phyloP scores from a whole-genome alignment of 2,113 vertebrate species.

The Mungos mungo region DNA sequence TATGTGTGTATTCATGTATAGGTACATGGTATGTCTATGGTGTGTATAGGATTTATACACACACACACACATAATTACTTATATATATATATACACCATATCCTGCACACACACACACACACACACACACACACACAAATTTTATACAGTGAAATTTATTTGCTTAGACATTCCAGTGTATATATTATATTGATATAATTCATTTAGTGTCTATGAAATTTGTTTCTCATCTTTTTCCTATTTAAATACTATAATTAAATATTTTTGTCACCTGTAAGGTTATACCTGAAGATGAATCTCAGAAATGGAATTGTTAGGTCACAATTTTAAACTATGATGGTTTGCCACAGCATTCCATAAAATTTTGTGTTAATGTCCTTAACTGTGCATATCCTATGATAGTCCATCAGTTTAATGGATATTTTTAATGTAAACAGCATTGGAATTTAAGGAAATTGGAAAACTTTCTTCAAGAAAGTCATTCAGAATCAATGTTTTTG shows the following conservation, averaged over 20 bases:
- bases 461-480: neutral
- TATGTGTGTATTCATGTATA: neutral
- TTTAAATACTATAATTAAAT: neutral
- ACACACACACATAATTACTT: neutral
- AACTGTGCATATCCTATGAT: neutral
- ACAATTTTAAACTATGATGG: neutral
- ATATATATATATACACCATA: neutral
- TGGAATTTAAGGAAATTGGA: neutral
- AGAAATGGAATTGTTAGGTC: neutral
- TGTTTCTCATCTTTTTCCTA: neutral
- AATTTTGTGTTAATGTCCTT: neutral
- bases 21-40: neutral
- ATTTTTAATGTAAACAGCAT: neutral
- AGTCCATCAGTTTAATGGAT: neutral
- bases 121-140: neutral
- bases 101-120: neutral
- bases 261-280: neutral
- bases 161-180: neutral
- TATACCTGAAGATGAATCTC: neutral
- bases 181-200: neutral
- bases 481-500: neutral
- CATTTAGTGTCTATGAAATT: neutral
- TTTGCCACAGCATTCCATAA: neutral
- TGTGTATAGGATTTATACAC: neutral
- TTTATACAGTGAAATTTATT: neutral